Conservation (phyloP, 1,140 invertebrate species). For the Drosophila arizonae region DNA sequence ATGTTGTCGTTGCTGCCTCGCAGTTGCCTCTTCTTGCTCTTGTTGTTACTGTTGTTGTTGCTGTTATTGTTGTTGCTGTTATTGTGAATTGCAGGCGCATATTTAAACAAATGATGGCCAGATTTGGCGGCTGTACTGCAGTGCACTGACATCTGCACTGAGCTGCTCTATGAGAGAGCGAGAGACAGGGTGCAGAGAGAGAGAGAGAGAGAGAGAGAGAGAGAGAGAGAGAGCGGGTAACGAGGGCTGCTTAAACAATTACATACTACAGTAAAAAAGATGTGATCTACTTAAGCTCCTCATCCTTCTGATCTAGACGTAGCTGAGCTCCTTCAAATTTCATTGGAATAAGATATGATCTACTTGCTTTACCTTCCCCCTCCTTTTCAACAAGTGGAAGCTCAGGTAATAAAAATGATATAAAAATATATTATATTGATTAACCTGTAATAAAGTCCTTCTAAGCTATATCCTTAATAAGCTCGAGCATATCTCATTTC, state of each 20-base stretch:
- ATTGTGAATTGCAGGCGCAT: slow-evolving; percentile 75
- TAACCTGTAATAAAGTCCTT: no score
- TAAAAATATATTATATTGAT: no score
- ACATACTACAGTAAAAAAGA: no score
- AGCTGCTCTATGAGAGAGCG: slow-evolving; percentile 50
- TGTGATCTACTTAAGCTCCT: no score
- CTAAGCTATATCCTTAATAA: no score
- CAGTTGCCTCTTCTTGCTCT: slow-evolving; percentile 26
- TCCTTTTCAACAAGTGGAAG: no score
- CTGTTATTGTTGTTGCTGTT: slow-evolving; percentile 47
- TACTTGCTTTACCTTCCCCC: no score
- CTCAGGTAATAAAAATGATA: no score
- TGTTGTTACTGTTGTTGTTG: slow-evolving; percentile 14
- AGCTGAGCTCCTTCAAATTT: no score
- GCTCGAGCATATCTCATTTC: not conserved
- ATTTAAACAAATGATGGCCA: slow-evolving; percentile 83
- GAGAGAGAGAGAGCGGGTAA: not conserved
- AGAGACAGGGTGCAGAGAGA: no score
- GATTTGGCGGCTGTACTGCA: slow-evolving; percentile 65
- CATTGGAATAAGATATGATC: no score
- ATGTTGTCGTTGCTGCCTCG: slow-evolving; percentile 61
- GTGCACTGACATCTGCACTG: slow-evolving; percentile 56
- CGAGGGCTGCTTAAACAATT: slow-evolving; percentile 1
- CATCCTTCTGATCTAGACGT: no score
- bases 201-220: slow-evolving; percentile 6